phyloP scores from a whole-genome alignment of 2,797 vertebrate genomes.

The Neostethus bicornis region DNA sequence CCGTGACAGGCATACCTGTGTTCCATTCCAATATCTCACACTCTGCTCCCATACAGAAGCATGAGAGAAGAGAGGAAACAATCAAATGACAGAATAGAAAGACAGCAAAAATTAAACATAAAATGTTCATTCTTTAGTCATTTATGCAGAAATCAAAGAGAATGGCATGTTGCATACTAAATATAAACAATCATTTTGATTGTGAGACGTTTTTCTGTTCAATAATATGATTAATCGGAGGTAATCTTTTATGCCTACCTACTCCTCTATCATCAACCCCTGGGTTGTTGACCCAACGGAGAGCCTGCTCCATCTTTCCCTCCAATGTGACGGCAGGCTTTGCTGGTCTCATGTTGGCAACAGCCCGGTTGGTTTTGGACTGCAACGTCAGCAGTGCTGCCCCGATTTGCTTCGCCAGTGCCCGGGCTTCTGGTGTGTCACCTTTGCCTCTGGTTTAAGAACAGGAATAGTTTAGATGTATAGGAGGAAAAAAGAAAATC shows the following conservation, averaged over 20 bases:
- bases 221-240: constrained; percentile 16
- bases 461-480: neutral
- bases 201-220: constrained; percentile 30
- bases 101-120: constrained; percentile 23
- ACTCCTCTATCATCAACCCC: constrained; percentile 94
- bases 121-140: constrained; percentile 33
- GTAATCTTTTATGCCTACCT: constrained; percentile 76
- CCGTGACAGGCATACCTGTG: constrained; percentile 62
- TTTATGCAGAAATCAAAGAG: constrained; percentile 29
- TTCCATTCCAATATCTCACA: constrained; percentile 73
- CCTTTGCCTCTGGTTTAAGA: constrained; percentile 88
- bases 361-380: constrained; percentile 94
- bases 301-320: constrained; percentile 98
- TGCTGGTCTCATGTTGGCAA: constrained; percentile 93
- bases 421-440: constrained; percentile 94
- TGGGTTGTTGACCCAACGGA: constrained; percentile 95
- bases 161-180: constrained; percentile 10
- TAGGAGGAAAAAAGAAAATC: too few species aligned
- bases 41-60: constrained; percentile 74
- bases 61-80: constrained; percentile 51
- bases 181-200: constrained; percentile 11
- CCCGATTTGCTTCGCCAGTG: constrained; percentile 93
- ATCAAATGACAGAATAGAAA: constrained; percentile 37
- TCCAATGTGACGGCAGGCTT: constrained; percentile 95
- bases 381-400: constrained; percentile 93